Conservation (phyloP, 2,113 vertebrate species). For the Podiceps cristatus region DNA sequence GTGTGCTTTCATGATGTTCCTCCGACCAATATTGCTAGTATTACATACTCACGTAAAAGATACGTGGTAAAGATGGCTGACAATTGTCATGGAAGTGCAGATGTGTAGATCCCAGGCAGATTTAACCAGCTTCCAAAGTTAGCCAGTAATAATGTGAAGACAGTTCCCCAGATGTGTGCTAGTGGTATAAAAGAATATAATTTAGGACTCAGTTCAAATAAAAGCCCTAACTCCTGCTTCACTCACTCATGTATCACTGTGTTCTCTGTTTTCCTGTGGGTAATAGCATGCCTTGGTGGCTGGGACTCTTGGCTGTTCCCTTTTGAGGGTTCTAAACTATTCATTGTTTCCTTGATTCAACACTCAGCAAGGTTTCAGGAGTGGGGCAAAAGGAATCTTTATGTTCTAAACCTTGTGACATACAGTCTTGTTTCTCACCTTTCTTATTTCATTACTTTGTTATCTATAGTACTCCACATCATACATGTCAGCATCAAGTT, state of each 20-base stretch:
- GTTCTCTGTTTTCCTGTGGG: neutral
- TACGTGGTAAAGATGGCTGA: neutral
- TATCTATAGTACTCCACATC: neutral
- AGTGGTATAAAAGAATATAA: neutral
- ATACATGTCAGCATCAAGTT: neutral
- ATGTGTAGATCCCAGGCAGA: neutral
- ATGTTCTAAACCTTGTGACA: neutral
- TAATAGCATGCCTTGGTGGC: neutral
- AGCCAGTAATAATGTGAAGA: neutral
- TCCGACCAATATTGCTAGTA: neutral
- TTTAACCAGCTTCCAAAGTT: neutral
- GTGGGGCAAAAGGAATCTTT: rapidly evolving
- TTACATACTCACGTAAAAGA: neutral
- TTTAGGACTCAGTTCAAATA: neutral
- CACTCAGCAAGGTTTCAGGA: neutral
- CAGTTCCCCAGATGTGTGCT: neutral
- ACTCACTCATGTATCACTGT: neutral
- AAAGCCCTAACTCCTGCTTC: neutral
- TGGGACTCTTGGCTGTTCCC: neutral
- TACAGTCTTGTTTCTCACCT: neutral
- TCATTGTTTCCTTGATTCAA: neutral
- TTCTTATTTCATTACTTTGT: neutral
- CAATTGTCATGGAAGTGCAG: neutral
- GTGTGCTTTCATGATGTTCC: neutral
- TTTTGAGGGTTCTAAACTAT: neutral